Conservation (phyloP, 2,113 vertebrate species). For the Ameiurus melas region DNA sequence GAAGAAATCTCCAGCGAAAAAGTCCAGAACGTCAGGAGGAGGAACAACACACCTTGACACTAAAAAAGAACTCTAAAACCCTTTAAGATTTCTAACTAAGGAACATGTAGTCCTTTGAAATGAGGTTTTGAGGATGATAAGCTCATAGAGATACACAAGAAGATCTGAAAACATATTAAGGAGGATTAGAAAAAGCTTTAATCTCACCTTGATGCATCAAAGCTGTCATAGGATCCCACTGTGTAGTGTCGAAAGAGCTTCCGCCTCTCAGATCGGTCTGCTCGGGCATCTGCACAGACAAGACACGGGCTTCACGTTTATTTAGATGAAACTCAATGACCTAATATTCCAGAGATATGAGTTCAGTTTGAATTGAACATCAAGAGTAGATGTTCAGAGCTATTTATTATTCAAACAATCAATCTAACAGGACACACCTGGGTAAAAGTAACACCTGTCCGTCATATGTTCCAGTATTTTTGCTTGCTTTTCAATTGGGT, state of each 20-base stretch:
- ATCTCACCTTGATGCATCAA: conserved; percentile 84
- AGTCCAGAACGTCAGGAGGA: not conserved
- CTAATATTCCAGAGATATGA: conserved; percentile 5
- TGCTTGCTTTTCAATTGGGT: too few relatives aligned
- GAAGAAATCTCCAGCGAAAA: not conserved
- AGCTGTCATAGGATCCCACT: conserved; percentile 89
- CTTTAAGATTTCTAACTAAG: not conserved
- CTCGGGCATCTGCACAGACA: conserved; percentile 78
- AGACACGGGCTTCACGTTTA: conserved; percentile 22
- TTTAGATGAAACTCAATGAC: conserved; percentile 2
- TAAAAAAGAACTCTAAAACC: not conserved
- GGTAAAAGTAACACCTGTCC: too few relatives aligned
- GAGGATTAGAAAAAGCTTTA: conserved; percentile 13
- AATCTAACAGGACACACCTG: too few relatives aligned
- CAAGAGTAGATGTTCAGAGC: too few relatives aligned
- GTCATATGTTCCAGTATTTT: too few relatives aligned
- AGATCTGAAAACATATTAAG: not conserved
- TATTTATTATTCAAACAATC: too few relatives aligned
- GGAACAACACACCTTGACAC: conserved; percentile 15
- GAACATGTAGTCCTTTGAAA: not conserved
- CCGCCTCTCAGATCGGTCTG: conserved; percentile 79
- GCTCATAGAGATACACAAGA: not conserved
- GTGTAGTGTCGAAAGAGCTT: conserved; percentile 90
- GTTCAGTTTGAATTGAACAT: not conserved
- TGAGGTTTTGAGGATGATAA: not conserved